Evolutionary conservation across 2,113 vertebrate species (phyloP), one percentile per base, ranked within the genome.

Genomic region (Columba janthina): DNA sequence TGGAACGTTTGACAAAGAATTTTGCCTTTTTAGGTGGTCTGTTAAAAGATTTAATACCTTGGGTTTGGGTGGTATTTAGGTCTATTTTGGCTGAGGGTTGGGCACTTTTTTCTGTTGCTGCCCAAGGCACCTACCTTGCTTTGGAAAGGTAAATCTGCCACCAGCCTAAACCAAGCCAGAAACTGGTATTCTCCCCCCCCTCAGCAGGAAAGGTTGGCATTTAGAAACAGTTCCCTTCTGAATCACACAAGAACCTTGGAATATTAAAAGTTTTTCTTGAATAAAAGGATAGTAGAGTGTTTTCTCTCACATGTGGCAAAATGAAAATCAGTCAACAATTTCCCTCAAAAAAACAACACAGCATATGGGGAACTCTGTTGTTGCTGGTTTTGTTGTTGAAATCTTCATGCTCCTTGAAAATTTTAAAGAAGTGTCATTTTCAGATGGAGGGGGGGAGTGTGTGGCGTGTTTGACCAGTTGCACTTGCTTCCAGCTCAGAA

Each of bases 261-360:
- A 76, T 95, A 96, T 90, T 93, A 90, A 89, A 85, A 57, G 42
- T 42, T 50, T 40, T 65, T 64, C 34, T 48, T 75, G 83, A 78
- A 75, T 84, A 83, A 87, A 84, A 81, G 54, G 76, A 15, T 50
- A 42, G 42, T 20, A 56, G 48, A 57, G 76, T 88, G 88, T 84
- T 96, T 92, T 53, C 79, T 69, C 84, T 95, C 86, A 95, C 79
- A 72, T 74, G 66, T 81, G 74, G 85, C 61, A 78, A 57, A 70
- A 82, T 50, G 80, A 84, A 70, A 94, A 95, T 36, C 76, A 65
- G 76, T 89, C 79, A 80, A 71, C 72, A 81, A 53, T 79, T 90
- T 75, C 57, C 58, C 74, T 85, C 44, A 44, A 76, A 71, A 84
- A 91, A 54, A 90, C 73, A 92, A 16, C 3, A 1, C 50, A 50